Conservation (phyloP, 2,888 invertebrate species). For the Tetranychus piercei region DNA sequence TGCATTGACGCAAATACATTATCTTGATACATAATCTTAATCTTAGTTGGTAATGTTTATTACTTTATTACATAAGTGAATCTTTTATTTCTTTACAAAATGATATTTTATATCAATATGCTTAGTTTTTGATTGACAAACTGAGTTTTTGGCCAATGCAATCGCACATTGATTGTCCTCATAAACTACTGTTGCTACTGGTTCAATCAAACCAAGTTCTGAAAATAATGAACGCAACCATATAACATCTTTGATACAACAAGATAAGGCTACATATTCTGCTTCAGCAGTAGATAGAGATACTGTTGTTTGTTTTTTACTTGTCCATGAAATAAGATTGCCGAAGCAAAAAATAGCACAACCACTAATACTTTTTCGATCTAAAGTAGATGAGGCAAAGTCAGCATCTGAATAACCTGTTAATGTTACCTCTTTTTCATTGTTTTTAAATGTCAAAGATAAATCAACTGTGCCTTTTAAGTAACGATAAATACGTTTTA, state of each 20-base stretch:
- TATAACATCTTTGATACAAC: slow-evolving; percentile 14
- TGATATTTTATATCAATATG: slow-evolving; percentile 25
- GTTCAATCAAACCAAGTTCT: background rate
- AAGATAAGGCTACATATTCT: slow-evolving; percentile 18
- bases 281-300: slow-evolving; percentile 21
- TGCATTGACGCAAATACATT: too few relatives aligned
- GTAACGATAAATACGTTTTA: slow-evolving; percentile 14
- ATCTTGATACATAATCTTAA: too few relatives aligned
- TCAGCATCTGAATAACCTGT: slow-evolving; percentile 24
- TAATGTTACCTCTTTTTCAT: background rate
- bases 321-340: slow-evolving; percentile 18
- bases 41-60: too few relatives aligned
- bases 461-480: slow-evolving; percentile 13
- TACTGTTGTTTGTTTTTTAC: slow-evolving; percentile 18
- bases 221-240: slow-evolving; percentile 14
- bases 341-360: slow-evolving; percentile 20
- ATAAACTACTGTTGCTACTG: slow-evolving; percentile 9
- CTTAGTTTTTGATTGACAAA: slow-evolving; percentile 24
- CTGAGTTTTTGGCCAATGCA: slow-evolving; percentile 25
- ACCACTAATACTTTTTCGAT: slow-evolving; percentile 13
- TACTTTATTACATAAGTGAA: too few relatives aligned
- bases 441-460: background rate
- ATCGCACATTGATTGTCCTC: slow-evolving; percentile 26
- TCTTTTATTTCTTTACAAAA: too few relatives aligned
- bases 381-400: slow-evolving; percentile 22